Percentiles rank a stretch among this genome's conserved stretches.
phyloP scores from a whole-genome alignment of 2,888 invertebrate genomes.

The Sphinx pinastri region DNA sequence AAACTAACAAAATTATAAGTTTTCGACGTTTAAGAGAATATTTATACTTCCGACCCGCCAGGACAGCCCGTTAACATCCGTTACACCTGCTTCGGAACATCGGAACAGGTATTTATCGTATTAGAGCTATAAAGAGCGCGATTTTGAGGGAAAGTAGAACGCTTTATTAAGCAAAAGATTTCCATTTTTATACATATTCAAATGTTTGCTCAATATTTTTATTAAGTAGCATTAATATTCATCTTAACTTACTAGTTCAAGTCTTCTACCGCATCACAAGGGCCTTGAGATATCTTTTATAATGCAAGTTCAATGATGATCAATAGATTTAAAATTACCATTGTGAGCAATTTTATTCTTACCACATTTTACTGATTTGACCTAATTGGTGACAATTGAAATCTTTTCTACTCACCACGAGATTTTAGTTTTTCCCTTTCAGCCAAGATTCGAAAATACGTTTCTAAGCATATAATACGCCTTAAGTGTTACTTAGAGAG shows the following conservation, averaged over 20 bases:
- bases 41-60: constrained; percentile 56
- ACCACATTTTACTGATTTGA: too few species aligned
- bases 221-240: background rate
- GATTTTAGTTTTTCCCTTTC: background rate
- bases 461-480: background rate
- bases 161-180: background rate
- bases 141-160: constrained; percentile 10
- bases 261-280: too few species aligned
- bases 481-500: background rate
- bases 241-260: background rate
- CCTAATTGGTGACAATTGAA: too few species aligned
- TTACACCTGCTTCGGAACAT: constrained; percentile 51
- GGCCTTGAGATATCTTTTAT: too few species aligned
- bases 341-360: too few species aligned
- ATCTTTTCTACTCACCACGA: too few species aligned
- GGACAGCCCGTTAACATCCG: constrained; percentile 48
- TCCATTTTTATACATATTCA: background rate
- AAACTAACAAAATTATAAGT: constrained; percentile 39
- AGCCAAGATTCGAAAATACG: background rate
- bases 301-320: too few species aligned
- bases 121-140: constrained; percentile 3
- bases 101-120: constrained; percentile 13
- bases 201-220: background rate
- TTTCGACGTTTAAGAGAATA: constrained; percentile 44
- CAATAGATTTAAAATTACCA: too few species aligned